Percentiles rank a stretch among this genome's conserved stretches.
Conservation (phyloP, 2,888 invertebrate genomes). For the Tridacna crocea region DNA sequence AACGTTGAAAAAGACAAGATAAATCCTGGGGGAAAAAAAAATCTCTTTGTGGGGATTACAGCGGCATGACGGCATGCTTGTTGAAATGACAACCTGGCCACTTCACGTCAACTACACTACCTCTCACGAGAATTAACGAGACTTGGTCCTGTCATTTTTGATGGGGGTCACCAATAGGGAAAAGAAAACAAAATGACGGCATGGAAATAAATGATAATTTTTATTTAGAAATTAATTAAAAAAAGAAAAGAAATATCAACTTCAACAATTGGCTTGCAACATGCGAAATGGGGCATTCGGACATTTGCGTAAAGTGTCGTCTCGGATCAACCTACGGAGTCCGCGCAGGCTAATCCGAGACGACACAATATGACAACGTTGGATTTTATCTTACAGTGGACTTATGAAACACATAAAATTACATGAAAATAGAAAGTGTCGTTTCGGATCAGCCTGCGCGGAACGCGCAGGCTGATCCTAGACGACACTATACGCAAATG, state of each 20-base stretch:
- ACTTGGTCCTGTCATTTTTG: conserved; percentile 39
- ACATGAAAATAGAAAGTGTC: too few relatives aligned
- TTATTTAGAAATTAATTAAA: not conserved
- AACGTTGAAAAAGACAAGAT: not conserved
- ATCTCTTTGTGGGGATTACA: conserved; percentile 23
- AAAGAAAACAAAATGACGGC: conserved; percentile 1
- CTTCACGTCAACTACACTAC: conserved; percentile 42
- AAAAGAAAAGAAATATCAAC: not conserved
- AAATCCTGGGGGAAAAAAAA: conserved; percentile 15
- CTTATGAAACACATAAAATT: too few relatives aligned
- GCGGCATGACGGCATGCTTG: conserved; percentile 11
- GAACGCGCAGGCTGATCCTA: too few relatives aligned
- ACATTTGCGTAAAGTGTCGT: too few relatives aligned
- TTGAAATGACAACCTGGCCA: conserved; percentile 32
- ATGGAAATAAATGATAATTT: conserved; percentile 16
- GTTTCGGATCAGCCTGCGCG: too few relatives aligned
- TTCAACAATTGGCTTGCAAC: too few relatives aligned
- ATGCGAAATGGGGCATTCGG: too few relatives aligned
- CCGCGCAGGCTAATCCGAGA: not conserved
- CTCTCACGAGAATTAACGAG: conserved; percentile 26
- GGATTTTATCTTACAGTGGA: not conserved
- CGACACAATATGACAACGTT: not conserved
- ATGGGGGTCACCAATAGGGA: conserved; percentile 5
- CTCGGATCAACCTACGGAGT: too few relatives aligned
- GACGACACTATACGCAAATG: too few relatives aligned